These are phyloP conservation scores for Notocelia uddmanniana DNA, from an alignment of 2,888 invertebrate genomes.

Conservation along the genomic window DNA sequence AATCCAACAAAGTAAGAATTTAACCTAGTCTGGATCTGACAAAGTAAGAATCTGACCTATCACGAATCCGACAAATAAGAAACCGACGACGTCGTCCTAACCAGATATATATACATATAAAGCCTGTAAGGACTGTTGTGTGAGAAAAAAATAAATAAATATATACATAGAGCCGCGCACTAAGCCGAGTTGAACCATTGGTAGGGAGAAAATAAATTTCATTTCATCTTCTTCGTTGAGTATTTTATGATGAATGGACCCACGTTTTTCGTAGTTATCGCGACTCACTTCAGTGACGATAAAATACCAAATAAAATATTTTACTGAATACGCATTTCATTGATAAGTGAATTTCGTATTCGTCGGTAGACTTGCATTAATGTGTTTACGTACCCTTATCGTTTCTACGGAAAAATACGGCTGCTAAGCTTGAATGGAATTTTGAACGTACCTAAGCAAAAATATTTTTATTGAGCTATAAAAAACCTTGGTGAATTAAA, in stretches of 20 bases:
- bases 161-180: too few relatives aligned
- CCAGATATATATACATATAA: too few relatives aligned
- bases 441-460: not conserved
- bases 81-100: too few relatives aligned
- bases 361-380: conserved; percentile 6
- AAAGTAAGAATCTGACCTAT: too few relatives aligned
- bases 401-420: not conserved
- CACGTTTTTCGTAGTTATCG: conserved; percentile 23
- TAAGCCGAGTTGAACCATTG: too few relatives aligned
- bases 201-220: too few relatives aligned
- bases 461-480: conserved; percentile 19
- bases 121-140: too few relatives aligned
- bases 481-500: conserved; percentile 5
- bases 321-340: conserved; percentile 2
- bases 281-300: conserved; percentile 3
- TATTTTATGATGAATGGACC: not conserved
- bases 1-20: too few relatives aligned
- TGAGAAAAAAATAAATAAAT: too few relatives aligned
- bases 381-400: conserved; percentile 11
- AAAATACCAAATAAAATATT: conserved; percentile 9
- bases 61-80: too few relatives aligned
- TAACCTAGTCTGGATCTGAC: too few relatives aligned
- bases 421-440: not conserved
- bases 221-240: not conserved
- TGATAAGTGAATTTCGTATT: conserved; percentile 18